A percentile compares a stretch with the other conserved stretches of the same genome.
Conservation (phyloP, 2,888 invertebrate genomes). For the Gibbula magus region DNA sequence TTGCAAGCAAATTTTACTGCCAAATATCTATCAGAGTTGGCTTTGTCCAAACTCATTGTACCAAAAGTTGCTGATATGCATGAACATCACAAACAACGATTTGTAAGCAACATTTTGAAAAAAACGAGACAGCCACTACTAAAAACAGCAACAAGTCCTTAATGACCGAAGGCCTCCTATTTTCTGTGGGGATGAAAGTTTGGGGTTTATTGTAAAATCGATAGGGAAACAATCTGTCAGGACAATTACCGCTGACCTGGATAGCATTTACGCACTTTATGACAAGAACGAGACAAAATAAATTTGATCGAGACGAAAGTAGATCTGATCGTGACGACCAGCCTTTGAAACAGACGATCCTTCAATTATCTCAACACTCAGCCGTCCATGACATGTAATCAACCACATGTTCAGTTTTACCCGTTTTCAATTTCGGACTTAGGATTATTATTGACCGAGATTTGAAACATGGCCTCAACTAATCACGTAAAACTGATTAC, state of each 20-base stretch:
- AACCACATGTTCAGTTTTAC: too few species aligned
- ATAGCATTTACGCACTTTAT: neutral
- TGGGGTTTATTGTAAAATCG: conserved; percentile 17
- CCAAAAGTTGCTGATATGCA: neutral
- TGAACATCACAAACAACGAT: neutral
- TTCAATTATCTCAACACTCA: too few species aligned
- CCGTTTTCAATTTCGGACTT: too few species aligned
- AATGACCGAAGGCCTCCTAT: neutral
- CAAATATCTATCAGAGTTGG: too few species aligned
- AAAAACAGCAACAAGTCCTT: neutral
- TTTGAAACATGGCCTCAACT: too few species aligned
- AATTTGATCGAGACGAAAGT: neutral
- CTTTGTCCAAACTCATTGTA: too few species aligned
- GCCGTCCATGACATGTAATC: too few species aligned
- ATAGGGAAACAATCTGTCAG: conserved; percentile 5
- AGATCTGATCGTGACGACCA: neutral
- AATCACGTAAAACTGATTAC: too few species aligned
- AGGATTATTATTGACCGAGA: too few species aligned
- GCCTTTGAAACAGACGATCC: neutral
- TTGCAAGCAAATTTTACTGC: too few species aligned
- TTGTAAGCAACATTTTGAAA: neutral
- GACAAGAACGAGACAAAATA: neutral
- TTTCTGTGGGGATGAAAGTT: neutral
- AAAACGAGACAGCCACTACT: neutral
- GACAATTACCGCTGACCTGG: neutral